Evolutionary conservation across 2,797 vertebrate genomes (phyloP).

Genomic region (Pantherophis alleghaniensis): DNA sequence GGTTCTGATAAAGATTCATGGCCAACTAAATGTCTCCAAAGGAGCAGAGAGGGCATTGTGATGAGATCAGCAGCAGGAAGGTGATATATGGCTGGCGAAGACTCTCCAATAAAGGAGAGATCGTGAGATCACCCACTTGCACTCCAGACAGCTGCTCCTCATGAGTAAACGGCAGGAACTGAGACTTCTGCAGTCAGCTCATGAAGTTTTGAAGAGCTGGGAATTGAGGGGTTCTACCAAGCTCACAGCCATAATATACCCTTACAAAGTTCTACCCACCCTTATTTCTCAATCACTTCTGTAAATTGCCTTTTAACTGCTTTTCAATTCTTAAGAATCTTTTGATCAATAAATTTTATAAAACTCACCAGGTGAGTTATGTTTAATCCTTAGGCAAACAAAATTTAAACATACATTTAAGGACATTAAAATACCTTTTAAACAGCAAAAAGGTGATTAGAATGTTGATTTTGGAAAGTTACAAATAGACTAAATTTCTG

Average conservation of each 20-base stretch:
- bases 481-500: background rate
- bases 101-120: background rate
- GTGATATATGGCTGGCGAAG: background rate
- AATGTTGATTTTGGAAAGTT: background rate
- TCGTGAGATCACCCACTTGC: background rate
- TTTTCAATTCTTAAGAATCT: background rate
- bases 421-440: background rate
- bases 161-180: background rate
- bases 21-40: background rate
- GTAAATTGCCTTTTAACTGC: background rate
- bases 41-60: background rate
- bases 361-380: background rate
- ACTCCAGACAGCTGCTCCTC: background rate
- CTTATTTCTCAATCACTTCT: background rate
- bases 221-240: background rate
- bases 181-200: background rate
- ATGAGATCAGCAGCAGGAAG: background rate
- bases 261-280: background rate
- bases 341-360: background rate
- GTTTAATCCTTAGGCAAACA: background rate
- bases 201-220: background rate
- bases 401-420: background rate
- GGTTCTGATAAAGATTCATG: background rate
- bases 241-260: background rate
- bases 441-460: background rate